Base-by-base conservation (phyloP, 2,113 vertebrate species). In the Amblyopsis rosae region DNA sequence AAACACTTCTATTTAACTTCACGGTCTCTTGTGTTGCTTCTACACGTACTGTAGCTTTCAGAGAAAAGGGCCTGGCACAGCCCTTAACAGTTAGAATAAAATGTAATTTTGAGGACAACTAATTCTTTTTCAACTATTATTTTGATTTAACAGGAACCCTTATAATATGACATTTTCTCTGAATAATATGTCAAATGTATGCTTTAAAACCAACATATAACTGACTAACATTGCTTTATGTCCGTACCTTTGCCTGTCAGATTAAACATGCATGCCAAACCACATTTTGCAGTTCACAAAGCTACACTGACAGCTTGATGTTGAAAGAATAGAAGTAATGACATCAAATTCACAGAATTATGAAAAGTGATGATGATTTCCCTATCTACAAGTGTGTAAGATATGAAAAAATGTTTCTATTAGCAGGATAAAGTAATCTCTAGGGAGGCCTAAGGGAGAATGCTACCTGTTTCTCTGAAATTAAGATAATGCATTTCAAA, bases 1-100 rank as follows among this genome's bases (percentile, higher is more conserved):
- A 92, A 92, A 86, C 67, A 82, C 78, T 82, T 76, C 26, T 87
- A 88, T 88, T 89, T 90, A 86, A 89, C 73, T 82, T 8, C 63
- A 12, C 16, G 35, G 33, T 7, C 8, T 69, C 9, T 15, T 82
- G 72, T 88, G 66, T 17, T 0, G 45, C 0, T 59, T 26, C 16
- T n/a, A n/a, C 33, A n/a, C 4, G 26, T 26, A 26, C 7, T 13
- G 41, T 26, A 2, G 13, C 8, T 58, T 32, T 26, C 56, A 58
- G 19, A 12, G 9, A 58, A 10, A 1, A 19, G 55, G 19, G 9
- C 17, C 9, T n/a, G 15, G 9, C 17, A 26, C 19, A 12, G 3
- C 1, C 12, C 32, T 58, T 32, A 19, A 12, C 26, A 12, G 11
- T 10, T 12, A 58, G 3, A 32, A 12, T 32, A 33, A 4, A 57